These are phyloP conservation scores for Hypomesus transpacificus DNA, from an alignment of 2,113 vertebrate species.

Conservation along the genomic window DNA sequence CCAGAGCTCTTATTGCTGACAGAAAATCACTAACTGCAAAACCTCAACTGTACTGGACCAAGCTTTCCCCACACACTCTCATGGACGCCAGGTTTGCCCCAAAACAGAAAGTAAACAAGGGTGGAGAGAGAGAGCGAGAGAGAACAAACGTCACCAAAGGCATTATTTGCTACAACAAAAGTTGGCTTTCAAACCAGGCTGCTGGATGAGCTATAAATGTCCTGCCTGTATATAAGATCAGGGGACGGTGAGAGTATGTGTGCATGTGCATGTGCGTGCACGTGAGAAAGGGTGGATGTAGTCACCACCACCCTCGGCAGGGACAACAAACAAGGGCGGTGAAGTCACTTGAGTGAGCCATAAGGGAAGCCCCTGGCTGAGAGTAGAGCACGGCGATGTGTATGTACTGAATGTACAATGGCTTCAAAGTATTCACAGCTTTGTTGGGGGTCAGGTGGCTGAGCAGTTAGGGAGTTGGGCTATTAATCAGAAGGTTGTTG, in stretches of 20 bases:
- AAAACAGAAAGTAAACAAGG: background rate
- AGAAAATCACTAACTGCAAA: slow-evolving; percentile 19
- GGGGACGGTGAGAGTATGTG: background rate
- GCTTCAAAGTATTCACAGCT: too few relatives aligned
- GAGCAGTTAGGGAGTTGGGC: too few relatives aligned
- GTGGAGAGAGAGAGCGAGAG: background rate
- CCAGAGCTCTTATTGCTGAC: slow-evolving; percentile 21
- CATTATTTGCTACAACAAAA: background rate
- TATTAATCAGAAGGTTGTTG: too few relatives aligned
- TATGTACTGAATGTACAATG: too few relatives aligned
- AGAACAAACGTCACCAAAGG: background rate
- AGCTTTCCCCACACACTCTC: background rate
- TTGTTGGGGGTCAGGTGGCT: too few relatives aligned
- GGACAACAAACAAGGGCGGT: slow-evolving; percentile 25
- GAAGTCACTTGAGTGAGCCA: slow-evolving; percentile 26
- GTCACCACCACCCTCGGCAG: slow-evolving; percentile 17
- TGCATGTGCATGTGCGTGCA: background rate
- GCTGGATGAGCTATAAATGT: background rate
- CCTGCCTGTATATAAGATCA: background rate
- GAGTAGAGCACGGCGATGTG: background rate
- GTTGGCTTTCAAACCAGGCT: background rate
- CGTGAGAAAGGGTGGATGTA: background rate
- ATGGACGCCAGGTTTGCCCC: background rate
- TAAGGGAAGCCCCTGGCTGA: slow-evolving; percentile 20
- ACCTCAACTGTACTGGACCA: background rate